Conservation (phyloP, 2,797 vertebrate species). For the Etheostoma nigrum region DNA sequence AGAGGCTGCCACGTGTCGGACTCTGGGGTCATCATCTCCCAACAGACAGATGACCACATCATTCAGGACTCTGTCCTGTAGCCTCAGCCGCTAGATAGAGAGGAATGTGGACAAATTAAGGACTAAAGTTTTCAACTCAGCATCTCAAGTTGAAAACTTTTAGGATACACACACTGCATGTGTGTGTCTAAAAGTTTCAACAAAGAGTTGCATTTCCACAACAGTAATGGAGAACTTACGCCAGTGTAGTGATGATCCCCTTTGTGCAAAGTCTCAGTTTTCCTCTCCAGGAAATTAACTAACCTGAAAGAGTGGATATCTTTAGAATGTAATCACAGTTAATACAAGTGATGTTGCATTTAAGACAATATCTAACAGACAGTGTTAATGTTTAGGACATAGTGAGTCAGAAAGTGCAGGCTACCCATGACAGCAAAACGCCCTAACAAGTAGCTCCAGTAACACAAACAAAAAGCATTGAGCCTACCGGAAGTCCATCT, state of each 20-base stretch:
- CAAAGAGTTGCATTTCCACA: not conserved
- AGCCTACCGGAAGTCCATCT: constrained; percentile 94
- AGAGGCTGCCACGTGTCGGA: constrained; percentile 92
- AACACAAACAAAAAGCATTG: accelerated
- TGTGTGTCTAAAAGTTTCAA: not conserved
- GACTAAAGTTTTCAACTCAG: not conserved
- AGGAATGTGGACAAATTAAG: not conserved
- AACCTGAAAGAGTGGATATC: constrained; percentile 79
- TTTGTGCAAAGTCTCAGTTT: constrained; percentile 89
- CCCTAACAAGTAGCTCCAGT: not conserved
- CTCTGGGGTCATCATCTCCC: constrained; percentile 96
- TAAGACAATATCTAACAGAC: not conserved
- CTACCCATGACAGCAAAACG: not conserved
- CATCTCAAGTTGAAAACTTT: not conserved
- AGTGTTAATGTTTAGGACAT: not conserved
- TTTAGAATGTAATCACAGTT: not conserved
- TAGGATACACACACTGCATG: not conserved
- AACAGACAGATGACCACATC: constrained; percentile 91
- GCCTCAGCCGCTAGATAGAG: constrained; percentile 85
- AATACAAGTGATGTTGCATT: not conserved
- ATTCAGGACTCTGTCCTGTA: constrained; percentile 92
- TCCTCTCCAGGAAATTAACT: constrained; percentile 93
- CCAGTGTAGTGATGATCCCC: constrained; percentile 94
- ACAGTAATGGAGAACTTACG: constrained; percentile 78
- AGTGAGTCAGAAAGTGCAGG: not conserved